A percentile compares a stretch with the other conserved stretches of the same genome.
Evolutionary conservation across 2,888 invertebrate species (phyloP).

Genomic region (Trachelus troglodyta): DNA sequence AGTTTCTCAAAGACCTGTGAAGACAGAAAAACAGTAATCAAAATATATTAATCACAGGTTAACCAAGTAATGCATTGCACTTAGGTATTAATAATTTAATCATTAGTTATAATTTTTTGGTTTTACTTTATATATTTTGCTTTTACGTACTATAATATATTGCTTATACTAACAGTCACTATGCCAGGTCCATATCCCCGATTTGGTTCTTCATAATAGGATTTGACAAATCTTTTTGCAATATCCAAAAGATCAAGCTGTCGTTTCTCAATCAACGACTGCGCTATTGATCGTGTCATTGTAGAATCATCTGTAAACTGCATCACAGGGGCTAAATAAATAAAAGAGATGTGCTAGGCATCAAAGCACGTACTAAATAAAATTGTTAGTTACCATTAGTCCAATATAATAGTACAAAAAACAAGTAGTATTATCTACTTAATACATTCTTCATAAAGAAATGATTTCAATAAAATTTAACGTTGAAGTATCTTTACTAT

Average conservation of each 20-base stretch:
- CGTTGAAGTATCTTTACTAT: too few relatives aligned
- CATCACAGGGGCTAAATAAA: constrained; percentile 68
- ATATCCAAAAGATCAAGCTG: constrained; percentile 71
- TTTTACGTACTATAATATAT: neutral
- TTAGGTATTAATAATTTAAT: too few relatives aligned
- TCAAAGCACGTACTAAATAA: constrained; percentile 11
- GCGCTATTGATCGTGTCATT: constrained; percentile 75
- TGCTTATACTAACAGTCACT: constrained; percentile 51
- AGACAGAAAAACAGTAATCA: too few relatives aligned
- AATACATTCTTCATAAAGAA: too few relatives aligned
- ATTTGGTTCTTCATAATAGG: constrained; percentile 72
- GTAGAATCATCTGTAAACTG: constrained; percentile 79
- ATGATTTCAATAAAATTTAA: too few relatives aligned
- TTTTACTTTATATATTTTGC: neutral
- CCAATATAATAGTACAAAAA: neutral
- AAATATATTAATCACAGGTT: neutral
- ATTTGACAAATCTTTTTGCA: constrained; percentile 74
- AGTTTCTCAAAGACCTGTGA: constrained; percentile 70
- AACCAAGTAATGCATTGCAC: neutral
- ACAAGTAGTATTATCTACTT: too few relatives aligned
- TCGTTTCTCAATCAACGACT: constrained; percentile 71
- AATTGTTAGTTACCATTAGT: neutral
- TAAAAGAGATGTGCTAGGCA: neutral
- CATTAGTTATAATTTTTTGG: neutral
- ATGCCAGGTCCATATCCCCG: constrained; percentile 77